These are phyloP conservation scores for Suricata suricatta DNA, from an alignment of 2,113 vertebrate species.

Conservation along the genomic window DNA sequence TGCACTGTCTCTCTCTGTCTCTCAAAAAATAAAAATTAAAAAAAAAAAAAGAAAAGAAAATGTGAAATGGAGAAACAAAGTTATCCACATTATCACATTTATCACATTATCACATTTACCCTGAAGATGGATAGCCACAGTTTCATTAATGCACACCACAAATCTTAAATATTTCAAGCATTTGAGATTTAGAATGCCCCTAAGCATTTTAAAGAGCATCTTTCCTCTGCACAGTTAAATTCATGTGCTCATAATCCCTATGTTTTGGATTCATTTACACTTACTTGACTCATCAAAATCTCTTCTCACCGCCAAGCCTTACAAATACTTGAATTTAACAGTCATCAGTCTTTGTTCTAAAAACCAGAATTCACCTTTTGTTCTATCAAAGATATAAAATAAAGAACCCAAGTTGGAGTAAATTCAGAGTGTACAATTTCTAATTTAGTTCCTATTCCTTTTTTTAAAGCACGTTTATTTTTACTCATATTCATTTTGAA, in stretches of 20 bases:
- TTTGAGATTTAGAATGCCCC: background rate
- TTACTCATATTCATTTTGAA: conserved; percentile 11
- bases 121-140: background rate
- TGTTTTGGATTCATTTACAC: conserved; percentile 7
- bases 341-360: background rate
- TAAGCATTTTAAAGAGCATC: background rate
- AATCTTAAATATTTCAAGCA: background rate
- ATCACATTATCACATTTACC: background rate
- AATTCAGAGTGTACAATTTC: background rate
- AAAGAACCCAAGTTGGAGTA: background rate
- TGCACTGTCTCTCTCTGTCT: no score
- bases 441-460: background rate
- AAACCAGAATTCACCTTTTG: background rate
- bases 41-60: no score
- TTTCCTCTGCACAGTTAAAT: conserved; percentile 15
- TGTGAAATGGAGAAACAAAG: background rate
- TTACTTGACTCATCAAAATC: background rate
- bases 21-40: no score
- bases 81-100: background rate
- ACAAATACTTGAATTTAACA: background rate
- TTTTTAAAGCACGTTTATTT: background rate
- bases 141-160: background rate
- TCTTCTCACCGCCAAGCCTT: background rate
- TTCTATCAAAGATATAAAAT: conserved; percentile 23
- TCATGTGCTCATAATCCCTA: background rate